phyloP scores from a whole-genome alignment of 2,888 invertebrate genomes.

The Aphelenchoides bicaudatus region DNA sequence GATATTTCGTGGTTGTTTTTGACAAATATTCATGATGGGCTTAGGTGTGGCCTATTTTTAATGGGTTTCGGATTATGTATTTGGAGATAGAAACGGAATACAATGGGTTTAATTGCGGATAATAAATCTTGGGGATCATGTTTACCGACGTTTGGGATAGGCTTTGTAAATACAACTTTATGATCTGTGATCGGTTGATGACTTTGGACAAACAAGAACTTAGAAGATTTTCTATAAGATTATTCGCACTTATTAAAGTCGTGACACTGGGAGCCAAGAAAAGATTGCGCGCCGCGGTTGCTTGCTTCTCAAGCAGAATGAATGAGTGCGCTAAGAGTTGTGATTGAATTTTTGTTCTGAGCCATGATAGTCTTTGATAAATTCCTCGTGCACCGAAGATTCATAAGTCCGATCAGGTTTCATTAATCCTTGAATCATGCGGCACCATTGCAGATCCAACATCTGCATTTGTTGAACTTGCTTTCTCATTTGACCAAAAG shows the following conservation, averaged over 20 bases:
- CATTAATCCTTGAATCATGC: conserved; percentile 1
- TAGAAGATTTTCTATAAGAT: not conserved
- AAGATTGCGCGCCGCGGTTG: no score
- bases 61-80: no score
- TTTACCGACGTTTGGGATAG: conserved; percentile 3
- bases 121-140: conserved; percentile 1
- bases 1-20: no score
- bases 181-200: no score
- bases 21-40: no score
- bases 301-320: no score
- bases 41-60: no score
- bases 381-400: conserved; percentile 1
- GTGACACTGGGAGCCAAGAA: no score
- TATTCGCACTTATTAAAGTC: no score
- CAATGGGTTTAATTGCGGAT: not conserved
- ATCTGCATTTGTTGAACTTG: conserved; percentile 8
- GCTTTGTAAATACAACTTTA: conserved; percentile 4
- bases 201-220: not conserved
- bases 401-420: conserved; percentile 3
- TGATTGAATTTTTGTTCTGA: conserved; percentile 1
- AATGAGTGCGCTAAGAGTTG: no score
- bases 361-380: not conserved
- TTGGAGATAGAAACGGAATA: no score
- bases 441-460: conserved; percentile 2
- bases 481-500: conserved; percentile 7